These are phyloP conservation scores for Ridgeia piscesae DNA, from an alignment of 1,140 invertebrate genomes.

Conservation along the genomic window DNA sequence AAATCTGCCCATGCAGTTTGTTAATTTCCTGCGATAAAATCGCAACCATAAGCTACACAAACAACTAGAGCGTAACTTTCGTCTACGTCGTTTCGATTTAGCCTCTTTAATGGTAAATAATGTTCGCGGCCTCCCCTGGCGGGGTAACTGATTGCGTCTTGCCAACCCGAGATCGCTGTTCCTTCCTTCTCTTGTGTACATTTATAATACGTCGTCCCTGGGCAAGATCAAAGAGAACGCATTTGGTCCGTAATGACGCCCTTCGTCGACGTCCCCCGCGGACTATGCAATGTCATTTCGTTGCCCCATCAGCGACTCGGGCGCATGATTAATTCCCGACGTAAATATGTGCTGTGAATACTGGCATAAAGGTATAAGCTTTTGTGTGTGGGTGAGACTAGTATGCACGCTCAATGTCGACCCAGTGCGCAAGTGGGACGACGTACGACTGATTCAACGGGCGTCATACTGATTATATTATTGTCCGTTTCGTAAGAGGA, in stretches of 20 bases:
- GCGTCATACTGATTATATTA: too few relatives aligned
- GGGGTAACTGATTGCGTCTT: neutral
- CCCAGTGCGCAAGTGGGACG: too few relatives aligned
- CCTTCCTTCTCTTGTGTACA: neutral
- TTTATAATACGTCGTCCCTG: neutral
- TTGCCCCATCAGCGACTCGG: neutral
- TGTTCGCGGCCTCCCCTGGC: neutral
- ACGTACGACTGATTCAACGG: too few relatives aligned
- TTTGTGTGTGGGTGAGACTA: too few relatives aligned
- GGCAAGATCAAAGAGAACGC: neutral
- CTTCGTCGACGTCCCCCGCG: neutral
- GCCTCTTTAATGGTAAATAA: neutral
- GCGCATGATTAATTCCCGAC: neutral
- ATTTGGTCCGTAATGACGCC: neutral
- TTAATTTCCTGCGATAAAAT: neutral
- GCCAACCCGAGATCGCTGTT: neutral
- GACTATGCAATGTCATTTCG: neutral
- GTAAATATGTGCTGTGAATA: neutral
- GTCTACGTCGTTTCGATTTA: neutral
- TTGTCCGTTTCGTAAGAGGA: too few relatives aligned
- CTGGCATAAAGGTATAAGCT: too few relatives aligned
- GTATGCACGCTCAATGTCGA: too few relatives aligned
- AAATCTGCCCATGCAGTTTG: neutral
- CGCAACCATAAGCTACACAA: neutral
- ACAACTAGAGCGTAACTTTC: neutral